Percentiles rank a stretch among this genome's conserved stretches.
Conservation (phyloP, 1,140 invertebrate genomes). For the Bombus fervidus region DNA sequence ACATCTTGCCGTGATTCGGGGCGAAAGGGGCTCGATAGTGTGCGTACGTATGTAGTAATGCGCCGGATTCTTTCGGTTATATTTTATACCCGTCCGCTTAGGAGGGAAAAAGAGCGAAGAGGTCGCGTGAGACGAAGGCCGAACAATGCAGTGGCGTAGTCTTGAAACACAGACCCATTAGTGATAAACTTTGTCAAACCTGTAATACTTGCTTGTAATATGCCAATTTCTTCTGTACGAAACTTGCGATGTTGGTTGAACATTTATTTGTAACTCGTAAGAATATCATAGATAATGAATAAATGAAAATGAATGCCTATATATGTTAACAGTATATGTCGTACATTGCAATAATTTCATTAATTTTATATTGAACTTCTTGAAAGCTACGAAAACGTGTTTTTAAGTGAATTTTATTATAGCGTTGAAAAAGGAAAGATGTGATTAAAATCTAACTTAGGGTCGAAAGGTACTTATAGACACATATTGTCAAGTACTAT, state of each 20-base stretch:
- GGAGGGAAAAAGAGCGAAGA: conserved; percentile 29
- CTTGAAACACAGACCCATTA: not conserved
- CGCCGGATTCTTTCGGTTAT: conserved; percentile 34
- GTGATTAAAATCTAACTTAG: not conserved
- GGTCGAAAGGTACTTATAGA: not conserved
- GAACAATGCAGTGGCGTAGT: conserved; percentile 44
- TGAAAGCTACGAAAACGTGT: not conserved
- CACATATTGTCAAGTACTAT: not conserved
- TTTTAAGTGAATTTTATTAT: not conserved
- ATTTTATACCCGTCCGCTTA: conserved; percentile 52
- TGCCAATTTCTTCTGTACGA: too few relatives aligned
- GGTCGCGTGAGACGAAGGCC: conserved; percentile 25
- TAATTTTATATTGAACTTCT: not conserved
- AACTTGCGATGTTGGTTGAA: not conserved
- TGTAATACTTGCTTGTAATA: not conserved
- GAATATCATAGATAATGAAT: not conserved
- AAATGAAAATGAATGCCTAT: not conserved
- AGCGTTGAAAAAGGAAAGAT: not conserved
- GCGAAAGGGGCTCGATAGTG: conserved; percentile 5
- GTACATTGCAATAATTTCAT: not conserved
- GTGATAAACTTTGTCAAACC: not conserved
- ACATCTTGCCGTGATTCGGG: conserved; percentile 15
- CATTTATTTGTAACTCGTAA: not conserved
- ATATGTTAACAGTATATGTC: not conserved
- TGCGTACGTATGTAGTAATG: conserved; percentile 33